Evolutionary conservation across 2,888 invertebrate genomes (phyloP).

Genomic region (Tridacna crocea): DNA sequence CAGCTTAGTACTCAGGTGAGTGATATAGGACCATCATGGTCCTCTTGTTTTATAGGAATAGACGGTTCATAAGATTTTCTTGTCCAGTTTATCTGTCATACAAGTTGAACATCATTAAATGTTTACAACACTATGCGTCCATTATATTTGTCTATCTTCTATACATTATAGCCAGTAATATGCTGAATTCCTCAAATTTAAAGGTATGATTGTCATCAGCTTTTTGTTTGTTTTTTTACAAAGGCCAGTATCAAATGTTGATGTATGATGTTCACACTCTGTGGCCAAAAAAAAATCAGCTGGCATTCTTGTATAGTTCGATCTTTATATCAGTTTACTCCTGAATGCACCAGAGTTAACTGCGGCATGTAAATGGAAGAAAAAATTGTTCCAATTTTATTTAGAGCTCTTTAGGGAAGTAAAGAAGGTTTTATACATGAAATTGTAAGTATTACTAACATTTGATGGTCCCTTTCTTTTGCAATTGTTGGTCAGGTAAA

Average conservation of each 20-base stretch:
- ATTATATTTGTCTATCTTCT: not conserved
- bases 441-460: no score
- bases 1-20: no score
- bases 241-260: conserved; percentile 23
- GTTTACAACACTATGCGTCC: not conserved
- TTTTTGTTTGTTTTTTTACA: not conserved
- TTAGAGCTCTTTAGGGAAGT: no score
- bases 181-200: conserved; percentile 9
- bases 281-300: not conserved
- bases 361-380: not conserved
- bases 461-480: no score
- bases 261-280: conserved; percentile 24
- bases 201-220: conserved; percentile 16
- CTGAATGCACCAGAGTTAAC: conserved; percentile 1
- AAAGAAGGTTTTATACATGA: no score
- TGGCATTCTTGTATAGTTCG: conserved; percentile 14
- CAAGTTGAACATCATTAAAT: conserved; percentile 10
- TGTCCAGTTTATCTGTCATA: not conserved
- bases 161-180: conserved; percentile 10
- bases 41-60: no score
- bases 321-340: conserved; percentile 20
- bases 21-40: no score
- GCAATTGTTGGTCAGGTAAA: no score
- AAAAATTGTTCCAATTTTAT: no score
- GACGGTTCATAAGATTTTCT: not conserved